Evolutionary conservation across 2,888 invertebrate species (phyloP).

Genomic region (Cataglyphis albicans): DNA sequence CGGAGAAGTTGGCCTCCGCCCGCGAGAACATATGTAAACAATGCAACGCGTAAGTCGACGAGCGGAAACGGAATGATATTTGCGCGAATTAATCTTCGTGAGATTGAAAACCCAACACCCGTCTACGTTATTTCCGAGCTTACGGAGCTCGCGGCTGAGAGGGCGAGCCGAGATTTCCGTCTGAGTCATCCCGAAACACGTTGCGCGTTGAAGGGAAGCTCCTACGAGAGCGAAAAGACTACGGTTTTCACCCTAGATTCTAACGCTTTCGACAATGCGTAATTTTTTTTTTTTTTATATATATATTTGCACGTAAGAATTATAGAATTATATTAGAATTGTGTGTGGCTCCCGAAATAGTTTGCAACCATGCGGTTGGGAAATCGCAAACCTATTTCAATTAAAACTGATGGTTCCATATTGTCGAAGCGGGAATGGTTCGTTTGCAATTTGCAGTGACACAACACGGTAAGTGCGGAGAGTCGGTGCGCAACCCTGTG

Average conservation of each 20-base stretch:
- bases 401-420: slow-evolving; percentile 38
- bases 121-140: slow-evolving; percentile 54
- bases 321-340: neutral
- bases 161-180: neutral
- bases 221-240: neutral
- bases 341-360: slow-evolving; percentile 2
- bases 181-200: neutral
- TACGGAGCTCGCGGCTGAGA: slow-evolving; percentile 33
- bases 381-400: neutral
- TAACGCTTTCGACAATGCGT: neutral
- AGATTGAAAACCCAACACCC: slow-evolving; percentile 48
- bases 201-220: neutral
- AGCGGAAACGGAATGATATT: slow-evolving; percentile 54
- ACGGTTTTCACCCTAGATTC: neutral
- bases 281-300: neutral
- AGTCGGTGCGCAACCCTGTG: neutral
- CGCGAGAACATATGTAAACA: slow-evolving; percentile 54
- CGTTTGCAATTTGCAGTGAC: slow-evolving; percentile 49
- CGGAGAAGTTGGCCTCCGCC: slow-evolving; percentile 47
- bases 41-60: slow-evolving; percentile 51
- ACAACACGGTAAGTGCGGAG: slow-evolving; percentile 37
- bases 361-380: neutral
- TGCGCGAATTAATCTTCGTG: slow-evolving; percentile 53
- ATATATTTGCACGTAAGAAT: slow-evolving; percentile 17
- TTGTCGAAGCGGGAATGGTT: slow-evolving; percentile 25